These are phyloP conservation scores for Lophius americanus DNA, from an alignment of 2,797 vertebrate genomes.

Conservation along the genomic window DNA sequence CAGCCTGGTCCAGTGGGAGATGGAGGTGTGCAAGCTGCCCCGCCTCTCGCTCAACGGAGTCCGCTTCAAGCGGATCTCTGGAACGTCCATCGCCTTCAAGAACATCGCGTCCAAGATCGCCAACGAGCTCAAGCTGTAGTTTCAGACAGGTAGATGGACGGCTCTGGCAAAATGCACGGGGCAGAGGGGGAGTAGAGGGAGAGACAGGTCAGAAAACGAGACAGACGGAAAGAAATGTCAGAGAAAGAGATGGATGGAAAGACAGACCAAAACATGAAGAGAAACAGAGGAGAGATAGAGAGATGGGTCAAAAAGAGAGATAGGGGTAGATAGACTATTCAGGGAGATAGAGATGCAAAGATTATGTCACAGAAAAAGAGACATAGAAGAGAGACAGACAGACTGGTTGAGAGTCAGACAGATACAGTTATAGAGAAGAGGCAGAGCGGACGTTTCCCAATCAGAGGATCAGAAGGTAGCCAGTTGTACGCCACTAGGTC, in stretches of 20 bases:
- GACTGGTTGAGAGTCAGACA: neutral
- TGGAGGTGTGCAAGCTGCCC: constrained; percentile 94
- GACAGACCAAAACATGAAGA: neutral
- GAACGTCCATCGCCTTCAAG: constrained; percentile 93
- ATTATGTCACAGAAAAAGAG: neutral
- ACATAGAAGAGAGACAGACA: neutral
- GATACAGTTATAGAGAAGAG: too few relatives aligned
- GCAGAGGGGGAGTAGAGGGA: neutral
- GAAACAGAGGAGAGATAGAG: neutral
- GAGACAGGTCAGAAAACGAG: neutral
- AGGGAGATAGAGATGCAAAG: neutral
- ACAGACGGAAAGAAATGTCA: neutral
- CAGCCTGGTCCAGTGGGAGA: constrained; percentile 93
- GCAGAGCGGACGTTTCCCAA: too few relatives aligned
- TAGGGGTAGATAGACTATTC: too few relatives aligned
- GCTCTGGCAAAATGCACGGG: too few relatives aligned
- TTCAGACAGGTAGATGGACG: neutral
- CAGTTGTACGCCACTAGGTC: too few relatives aligned
- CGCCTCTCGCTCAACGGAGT: constrained; percentile 92
- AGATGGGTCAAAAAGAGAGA: neutral
- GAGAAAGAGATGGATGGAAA: neutral
- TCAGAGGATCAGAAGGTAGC: too few relatives aligned
- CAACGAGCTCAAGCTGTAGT: constrained; percentile 90
- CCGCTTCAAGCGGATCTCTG: constrained; percentile 93
- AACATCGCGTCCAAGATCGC: constrained; percentile 94